Conservation (phyloP, 2,888 invertebrate species). For the Chouioia cunea region DNA sequence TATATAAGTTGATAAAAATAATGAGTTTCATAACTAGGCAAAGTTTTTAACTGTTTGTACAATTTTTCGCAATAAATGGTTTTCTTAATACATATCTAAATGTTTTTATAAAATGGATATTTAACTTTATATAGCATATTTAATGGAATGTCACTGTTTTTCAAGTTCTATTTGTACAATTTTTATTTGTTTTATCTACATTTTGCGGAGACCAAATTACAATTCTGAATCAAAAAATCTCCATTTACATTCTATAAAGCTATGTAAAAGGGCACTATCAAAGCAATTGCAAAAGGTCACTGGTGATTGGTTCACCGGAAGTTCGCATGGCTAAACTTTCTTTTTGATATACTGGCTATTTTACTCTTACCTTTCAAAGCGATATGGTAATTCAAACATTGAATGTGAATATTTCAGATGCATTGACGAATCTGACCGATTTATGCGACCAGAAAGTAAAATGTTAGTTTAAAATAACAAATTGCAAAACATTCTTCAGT, state of each 20-base stretch:
- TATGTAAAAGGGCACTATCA: conserved; percentile 52
- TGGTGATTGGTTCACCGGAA: conserved; percentile 64
- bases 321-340: conserved; percentile 54
- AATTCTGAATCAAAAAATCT: conserved; percentile 13
- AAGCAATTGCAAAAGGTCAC: conserved; percentile 53
- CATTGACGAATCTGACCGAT: conserved; percentile 17
- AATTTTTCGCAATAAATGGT: no score
- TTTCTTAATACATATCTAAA: no score
- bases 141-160: no score
- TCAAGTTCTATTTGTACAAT: no score
- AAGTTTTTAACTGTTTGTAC: no score
- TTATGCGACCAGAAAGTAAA: conserved; percentile 11
- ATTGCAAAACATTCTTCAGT: no score
- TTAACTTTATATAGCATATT: no score
- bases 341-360: conserved; percentile 37
- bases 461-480: no score
- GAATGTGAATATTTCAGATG: conserved; percentile 48
- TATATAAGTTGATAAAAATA: no score
- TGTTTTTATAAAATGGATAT: no score
- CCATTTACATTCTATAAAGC: conserved; percentile 1
- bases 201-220: not conserved
- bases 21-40: no score
- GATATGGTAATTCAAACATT: conserved; percentile 40
- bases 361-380: conserved; percentile 32
- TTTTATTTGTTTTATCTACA: no score